These are phyloP conservation scores for Drymonia ruficornis DNA, from an alignment of 2,888 invertebrate genomes.

Conservation along the genomic window DNA sequence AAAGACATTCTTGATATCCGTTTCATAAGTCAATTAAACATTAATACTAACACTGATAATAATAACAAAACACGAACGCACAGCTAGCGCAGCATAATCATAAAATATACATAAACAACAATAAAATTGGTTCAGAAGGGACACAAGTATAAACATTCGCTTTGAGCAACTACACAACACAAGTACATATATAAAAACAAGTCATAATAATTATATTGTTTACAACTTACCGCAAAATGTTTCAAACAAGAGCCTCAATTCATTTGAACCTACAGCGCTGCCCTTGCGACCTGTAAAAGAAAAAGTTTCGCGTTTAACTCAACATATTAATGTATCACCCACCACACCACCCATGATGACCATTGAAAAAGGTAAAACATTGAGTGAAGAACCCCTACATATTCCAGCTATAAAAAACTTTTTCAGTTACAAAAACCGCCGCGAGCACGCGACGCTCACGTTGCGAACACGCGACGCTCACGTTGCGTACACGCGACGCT, in stretches of 20 bases:
- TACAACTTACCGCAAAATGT: slow-evolving; percentile 2
- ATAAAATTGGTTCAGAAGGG: slow-evolving; percentile 22
- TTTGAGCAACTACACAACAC: slow-evolving; percentile 36
- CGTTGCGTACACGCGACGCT: too few species aligned
- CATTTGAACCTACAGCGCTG: not conserved
- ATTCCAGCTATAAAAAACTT: too few species aligned
- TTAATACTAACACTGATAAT: slow-evolving; percentile 23
- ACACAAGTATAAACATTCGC: slow-evolving; percentile 38
- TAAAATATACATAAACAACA: slow-evolving; percentile 22
- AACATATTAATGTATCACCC: too few species aligned
- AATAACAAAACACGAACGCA: slow-evolving; percentile 30
- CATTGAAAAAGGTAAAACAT: too few species aligned
- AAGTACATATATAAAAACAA: slow-evolving; percentile 22
- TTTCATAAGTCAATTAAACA: slow-evolving; percentile 18
- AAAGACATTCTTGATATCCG: slow-evolving; percentile 42
- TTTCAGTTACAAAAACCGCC: too few species aligned
- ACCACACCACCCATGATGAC: too few species aligned
- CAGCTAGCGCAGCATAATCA: slow-evolving; percentile 45
- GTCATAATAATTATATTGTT: slow-evolving; percentile 14
- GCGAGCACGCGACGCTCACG: too few species aligned
- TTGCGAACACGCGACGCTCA: too few species aligned
- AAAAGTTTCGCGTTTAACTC: too few species aligned
- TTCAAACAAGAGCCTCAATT: not conserved
- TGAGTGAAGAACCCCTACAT: too few species aligned
- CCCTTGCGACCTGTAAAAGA: not conserved